A percentile compares a stretch with the other conserved stretches of the same genome.
Evolutionary conservation across 2,888 invertebrate species (phyloP).

Genomic region (Homarus gammarus): DNA sequence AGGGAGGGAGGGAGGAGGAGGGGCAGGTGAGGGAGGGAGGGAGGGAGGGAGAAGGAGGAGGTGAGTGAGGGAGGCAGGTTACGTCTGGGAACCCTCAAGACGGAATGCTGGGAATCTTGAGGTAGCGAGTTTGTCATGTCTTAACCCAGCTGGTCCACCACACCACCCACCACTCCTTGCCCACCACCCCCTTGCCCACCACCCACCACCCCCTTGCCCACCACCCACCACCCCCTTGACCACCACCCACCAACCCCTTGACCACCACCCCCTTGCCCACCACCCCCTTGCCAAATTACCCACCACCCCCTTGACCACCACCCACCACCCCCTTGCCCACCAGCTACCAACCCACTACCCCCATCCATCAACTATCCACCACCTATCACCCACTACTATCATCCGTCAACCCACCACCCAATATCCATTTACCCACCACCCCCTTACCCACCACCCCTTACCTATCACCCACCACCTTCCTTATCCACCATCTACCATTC

Average conservation of each 20-base stretch:
- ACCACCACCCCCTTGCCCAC: no score
- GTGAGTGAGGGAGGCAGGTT: background rate
- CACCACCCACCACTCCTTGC: background rate
- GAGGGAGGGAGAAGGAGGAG: constrained; percentile 7
- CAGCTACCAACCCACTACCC: background rate
- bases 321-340: background rate
- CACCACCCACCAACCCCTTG: no score
- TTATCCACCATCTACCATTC: no score
- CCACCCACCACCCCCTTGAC: background rate
- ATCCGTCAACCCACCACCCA: no score
- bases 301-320: no score
- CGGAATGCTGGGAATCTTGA: background rate
- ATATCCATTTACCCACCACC: no score
- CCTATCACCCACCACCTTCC: no score
- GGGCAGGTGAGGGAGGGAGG: background rate
- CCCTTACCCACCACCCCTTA: no score
- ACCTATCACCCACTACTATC: background rate
- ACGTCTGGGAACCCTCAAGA: background rate
- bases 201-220: background rate
- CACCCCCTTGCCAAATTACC: background rate
- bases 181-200: background rate
- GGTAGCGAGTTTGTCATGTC: background rate
- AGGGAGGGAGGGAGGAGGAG: background rate
- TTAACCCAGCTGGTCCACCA: no score
- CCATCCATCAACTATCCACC: background rate